Conservation (phyloP, 2,113 vertebrate genomes). For the Cyphomyrus plagiostoma region DNA sequence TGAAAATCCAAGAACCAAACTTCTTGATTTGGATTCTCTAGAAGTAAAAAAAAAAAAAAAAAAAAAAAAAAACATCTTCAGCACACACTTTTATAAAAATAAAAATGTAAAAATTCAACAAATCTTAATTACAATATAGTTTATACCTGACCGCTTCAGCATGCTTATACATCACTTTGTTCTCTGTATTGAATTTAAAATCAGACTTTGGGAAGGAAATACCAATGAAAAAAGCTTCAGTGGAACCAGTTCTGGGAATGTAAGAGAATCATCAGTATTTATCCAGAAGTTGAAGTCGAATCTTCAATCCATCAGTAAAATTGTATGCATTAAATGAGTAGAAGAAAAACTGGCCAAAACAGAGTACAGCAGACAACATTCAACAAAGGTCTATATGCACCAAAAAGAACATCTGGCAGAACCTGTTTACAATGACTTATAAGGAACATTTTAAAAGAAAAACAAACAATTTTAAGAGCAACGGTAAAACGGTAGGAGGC, state of each 20-base stretch:
- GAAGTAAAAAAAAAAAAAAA: not conserved
- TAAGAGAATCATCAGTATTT: not conserved
- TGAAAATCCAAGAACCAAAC: not conserved
- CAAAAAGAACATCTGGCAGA: not conserved
- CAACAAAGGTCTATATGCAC: not conserved
- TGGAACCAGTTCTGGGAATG: not conserved
- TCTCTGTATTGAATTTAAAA: not conserved
- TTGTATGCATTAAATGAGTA: not conserved
- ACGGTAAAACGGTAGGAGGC: not conserved
- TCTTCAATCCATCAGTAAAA: not conserved
- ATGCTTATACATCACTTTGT: not conserved
- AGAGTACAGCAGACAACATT: not conserved
- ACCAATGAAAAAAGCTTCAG: not conserved
- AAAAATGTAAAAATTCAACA: not conserved
- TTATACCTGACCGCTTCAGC: not conserved
- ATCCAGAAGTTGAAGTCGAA: not conserved
- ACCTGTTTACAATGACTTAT: not conserved
- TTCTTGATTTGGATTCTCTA: not conserved
- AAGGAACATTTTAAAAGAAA: not conserved
- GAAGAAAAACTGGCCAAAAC: not conserved
- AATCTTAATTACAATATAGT: not conserved
- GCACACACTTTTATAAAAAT: not conserved
- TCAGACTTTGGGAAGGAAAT: not conserved
- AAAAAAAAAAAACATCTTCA: not conserved
- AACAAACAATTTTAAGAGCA: not conserved